Evolutionary conservation across 2,113 vertebrate species (phyloP).

Genomic region (Pteronura brasiliensis): DNA sequence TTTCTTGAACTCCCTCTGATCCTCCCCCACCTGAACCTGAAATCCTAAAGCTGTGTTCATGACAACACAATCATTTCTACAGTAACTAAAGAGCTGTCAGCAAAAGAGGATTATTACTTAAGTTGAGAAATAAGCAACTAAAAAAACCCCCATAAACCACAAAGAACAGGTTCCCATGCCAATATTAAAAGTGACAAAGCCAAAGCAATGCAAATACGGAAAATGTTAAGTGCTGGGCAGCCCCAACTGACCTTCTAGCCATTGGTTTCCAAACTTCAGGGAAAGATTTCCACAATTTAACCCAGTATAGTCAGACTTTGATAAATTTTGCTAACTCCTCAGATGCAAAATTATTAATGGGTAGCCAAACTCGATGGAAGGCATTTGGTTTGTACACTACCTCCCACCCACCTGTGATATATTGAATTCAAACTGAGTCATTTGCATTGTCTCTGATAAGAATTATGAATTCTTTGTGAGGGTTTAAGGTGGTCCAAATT

Average conservation of each 20-base stretch:
- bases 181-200: conserved; percentile 49
- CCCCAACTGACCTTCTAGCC: conserved; percentile 11
- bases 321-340: neutral
- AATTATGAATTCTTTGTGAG: neutral
- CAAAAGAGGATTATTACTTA: conserved; percentile 64
- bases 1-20: conserved; percentile 6
- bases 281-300: conserved; percentile 2
- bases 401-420: fast-evolving
- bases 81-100: conserved; percentile 66
- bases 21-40: conserved; percentile 13
- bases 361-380: neutral
- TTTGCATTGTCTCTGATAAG: neutral
- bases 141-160: conserved; percentile 43
- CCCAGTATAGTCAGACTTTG: neutral
- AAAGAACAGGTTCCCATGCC: conserved; percentile 56
- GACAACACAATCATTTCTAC: conserved; percentile 67
- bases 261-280: neutral
- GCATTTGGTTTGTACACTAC: neutral
- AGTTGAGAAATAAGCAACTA: conserved; percentile 62
- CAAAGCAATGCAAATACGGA: conserved; percentile 5
- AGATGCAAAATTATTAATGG: neutral
- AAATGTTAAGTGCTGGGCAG: conserved; percentile 16
- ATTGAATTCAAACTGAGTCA: neutral
- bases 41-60: conserved; percentile 69
- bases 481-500: neutral